Percentiles rank a stretch among this genome's conserved stretches.
Evolutionary conservation across 2,113 vertebrate genomes (phyloP).

Genomic region (Ictalurus punctatus): DNA sequence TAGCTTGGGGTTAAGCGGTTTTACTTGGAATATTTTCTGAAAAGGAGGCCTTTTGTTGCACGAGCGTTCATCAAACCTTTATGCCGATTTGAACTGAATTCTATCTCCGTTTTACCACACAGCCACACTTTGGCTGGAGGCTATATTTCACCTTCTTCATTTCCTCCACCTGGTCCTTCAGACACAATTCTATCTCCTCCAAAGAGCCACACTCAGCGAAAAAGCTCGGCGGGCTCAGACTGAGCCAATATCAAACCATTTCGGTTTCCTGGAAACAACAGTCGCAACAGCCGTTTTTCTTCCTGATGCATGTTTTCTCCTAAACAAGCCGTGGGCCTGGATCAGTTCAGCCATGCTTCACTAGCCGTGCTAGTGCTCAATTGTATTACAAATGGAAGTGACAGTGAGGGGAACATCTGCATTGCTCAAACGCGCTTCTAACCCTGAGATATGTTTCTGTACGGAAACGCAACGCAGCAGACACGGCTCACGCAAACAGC

Average conservation of each 20-base stretch:
- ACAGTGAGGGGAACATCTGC: constrained; percentile 5
- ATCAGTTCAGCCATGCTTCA: constrained; percentile 35
- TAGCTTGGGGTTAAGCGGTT: neutral
- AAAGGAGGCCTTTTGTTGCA: neutral
- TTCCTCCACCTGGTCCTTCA: neutral
- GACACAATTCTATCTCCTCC: constrained; percentile 13
- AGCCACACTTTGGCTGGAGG: neutral
- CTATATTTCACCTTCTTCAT: neutral
- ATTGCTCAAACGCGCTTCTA: constrained; percentile 8
- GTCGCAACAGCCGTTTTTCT: constrained; percentile 2
- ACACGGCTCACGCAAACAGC: neutral
- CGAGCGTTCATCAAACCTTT: neutral
- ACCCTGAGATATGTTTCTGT: neutral
- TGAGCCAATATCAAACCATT: constrained; percentile 1
- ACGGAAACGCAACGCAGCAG: neutral
- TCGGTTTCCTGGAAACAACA: constrained; percentile 35
- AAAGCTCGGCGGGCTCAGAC: constrained; percentile 21
- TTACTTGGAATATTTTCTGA: neutral
- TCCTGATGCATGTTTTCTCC: constrained; percentile 48
- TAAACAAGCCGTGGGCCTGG: constrained; percentile 16
- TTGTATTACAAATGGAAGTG: constrained; percentile 23
- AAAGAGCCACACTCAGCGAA: constrained; percentile 12
- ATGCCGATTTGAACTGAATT: neutral
- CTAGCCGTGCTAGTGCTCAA: constrained; percentile 4
- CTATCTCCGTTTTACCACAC: neutral